Evolutionary conservation across 1,140 invertebrate genomes (phyloP), one percentile per base, ranked within the genome.

Genomic region (Drosophila albomicans): DNA sequence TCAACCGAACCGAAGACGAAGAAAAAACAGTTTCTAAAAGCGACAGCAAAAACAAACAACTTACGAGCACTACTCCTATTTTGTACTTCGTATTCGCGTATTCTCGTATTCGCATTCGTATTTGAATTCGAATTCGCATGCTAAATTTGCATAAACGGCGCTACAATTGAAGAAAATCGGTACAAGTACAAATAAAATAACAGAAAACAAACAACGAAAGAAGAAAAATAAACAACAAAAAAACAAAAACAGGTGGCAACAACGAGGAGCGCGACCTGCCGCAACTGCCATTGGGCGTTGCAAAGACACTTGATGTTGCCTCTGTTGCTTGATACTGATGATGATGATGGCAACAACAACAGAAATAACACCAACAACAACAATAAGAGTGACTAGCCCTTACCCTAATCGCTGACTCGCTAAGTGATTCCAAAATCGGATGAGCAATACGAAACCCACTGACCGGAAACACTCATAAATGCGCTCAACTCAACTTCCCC

Each of bases 121-220:
- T 56, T 13, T 13, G 43, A 13, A 48, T 15, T 49, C 49, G 79
- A 30, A 82, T 81, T 75, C 80, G 77, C 68, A 80, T 73, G 77
- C 69, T 64, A 89, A 89, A 90, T 89, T 89, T 85, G 86, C 85
- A 89, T 89, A 89, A 89, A 89, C 69, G 70, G 84, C 75, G 85
- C 85, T 89, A 89, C 85, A 89, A 89, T 89, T 89, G 85, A 76
- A 70, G 85, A 89, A 89, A 89, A 89, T 89, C 85, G 85, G 71
- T 89, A 76, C 85, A 84, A 89, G 81, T 79, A 79, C 85, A 57
- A 78, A 65, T 74, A 84, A 81, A 86, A 75, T 71, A 71, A 75
- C 66, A 66, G 28, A 56, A 74, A 82, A 74, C 61, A 82, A 82
- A 51, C 30, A 54, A 73, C 70, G 67, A 76, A 81, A 61, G 63